Evolutionary conservation across 2,888 invertebrate genomes (phyloP), one percentile per base, ranked within the genome.

Genomic region (Ptilodon capucinus): DNA sequence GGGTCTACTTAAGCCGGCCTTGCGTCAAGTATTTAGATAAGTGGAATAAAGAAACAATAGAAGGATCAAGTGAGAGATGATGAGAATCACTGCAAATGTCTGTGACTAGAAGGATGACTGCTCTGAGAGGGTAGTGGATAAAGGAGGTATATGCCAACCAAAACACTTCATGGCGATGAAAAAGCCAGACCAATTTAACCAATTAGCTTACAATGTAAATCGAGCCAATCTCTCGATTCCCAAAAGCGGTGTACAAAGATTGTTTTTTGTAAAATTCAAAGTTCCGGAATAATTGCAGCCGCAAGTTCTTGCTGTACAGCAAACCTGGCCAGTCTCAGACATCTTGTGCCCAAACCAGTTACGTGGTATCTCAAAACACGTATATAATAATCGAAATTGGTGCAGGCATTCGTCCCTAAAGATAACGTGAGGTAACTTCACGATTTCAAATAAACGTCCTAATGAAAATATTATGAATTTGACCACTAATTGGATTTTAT

Each of bases 261-360:
- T 32, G 11, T 18, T 18, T 36, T 36, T n/a, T 17, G 8, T 18
- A 17, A n/a, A 36, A 36, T 36, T 36, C 18, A 19, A 9, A 13
- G 39, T 39, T 39, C 39, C 39, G 21, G 39, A 39, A 21, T n/a
- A 39, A 39, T 39, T 13, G 11, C 39, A 39, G 21, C 19, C 19
- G 13, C n/a, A 25, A 25, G 40, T 25, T 25, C 25, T 25, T 14
- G 16, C 40, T 40, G 14, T n/a, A 19, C 40, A 16, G 25, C 25
- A 25, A 40, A 25, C 16, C 25, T 40, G 25, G 40, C 5, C 40
- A 25, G 6, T 45, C 25, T 47, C 35, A 34, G 30, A 5, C 14
- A 45, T 46, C 42, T 18, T 39, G 45, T 17, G 19, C 19, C 36
- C 11, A 35, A 56, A 65, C 57, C 51, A 34, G 66, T 62, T 64